Base-by-base conservation (phyloP, 2,888 invertebrate genomes). In the Lordiphosa andalusiaca region DNA sequence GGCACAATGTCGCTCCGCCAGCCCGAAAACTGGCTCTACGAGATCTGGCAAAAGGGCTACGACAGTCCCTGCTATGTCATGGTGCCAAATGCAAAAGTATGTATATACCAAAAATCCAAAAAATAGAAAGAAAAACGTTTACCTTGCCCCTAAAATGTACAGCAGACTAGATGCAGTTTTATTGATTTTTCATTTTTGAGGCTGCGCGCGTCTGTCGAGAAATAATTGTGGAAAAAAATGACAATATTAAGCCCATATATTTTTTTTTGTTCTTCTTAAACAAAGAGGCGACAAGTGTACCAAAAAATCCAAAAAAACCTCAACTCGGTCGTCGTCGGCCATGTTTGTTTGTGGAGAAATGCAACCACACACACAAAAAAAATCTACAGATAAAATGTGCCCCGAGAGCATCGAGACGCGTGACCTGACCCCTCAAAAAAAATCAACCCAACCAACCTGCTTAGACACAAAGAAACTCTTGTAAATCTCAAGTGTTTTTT, bases 31-130 rank as follows among this genome's bases (percentile, higher is more conserved):
- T 92, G 92, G 90, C 91, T 93, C 62, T 93, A 93, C 89, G 93
- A 93, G 88, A 91, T 93, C 88, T 91, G 92, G 89, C 92, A 92
- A 86, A 91, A 91, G 88, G 93, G 93, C 82, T 91, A 92, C 74
- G 91, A 91, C 74, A 91, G 92, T 71, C 92, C 92, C 87, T 93
- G 93, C 91, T 93, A 93, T 87, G 93, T 93, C 86, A 93, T 93
- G 91, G 93, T 93, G 88, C 92, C 93, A 83, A 91, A 92, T 91
- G 90, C 92, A 90, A 91, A 91, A 91, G 93, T 93, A 92, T 84
- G 90, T 90, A 84, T 71, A 53, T 37, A 41, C 33, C 23, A 16
- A 21, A 39, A 38, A 53, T 49, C 33, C 33, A 9, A 4, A 9
- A 23, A 30, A 23, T 35, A 3, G 38, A 16, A 33, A 10, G 4